Base-by-base conservation (phyloP, 2,113 vertebrate genomes). In the Pungitius pungitius region DNA sequence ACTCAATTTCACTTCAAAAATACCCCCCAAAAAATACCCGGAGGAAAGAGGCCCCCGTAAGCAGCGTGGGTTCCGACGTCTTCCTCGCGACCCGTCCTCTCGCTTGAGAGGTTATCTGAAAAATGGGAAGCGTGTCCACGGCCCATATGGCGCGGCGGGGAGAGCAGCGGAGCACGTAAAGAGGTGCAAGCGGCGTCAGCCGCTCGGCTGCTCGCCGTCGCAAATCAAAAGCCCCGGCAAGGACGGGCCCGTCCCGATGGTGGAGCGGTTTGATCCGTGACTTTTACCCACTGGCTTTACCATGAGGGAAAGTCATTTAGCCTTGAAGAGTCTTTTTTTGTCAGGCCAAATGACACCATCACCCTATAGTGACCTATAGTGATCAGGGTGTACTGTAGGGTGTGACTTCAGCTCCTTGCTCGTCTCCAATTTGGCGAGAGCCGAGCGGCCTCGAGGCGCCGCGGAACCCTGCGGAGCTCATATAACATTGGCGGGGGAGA, bases 61-160 rank as follows among this genome's bases (percentile, higher is more conserved):
- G 55, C 22, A 14, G 77, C 52, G 22, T 52, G 56, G 57, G 51
- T 58, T n/a, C n/a, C 52, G 37, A 66, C 67, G 39, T 90, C 85
- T 73, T 80, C 67, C 74, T 57, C 20, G 58, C 70, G 83, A 85
- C 82, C 87, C 82, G 84, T 92, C 85, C 85, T 91, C 89, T 89
- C 91, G 91, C 90, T 92, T 92, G 93, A 93, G 91, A 91, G 92
- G 89, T 93, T 92, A 93, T 93, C 83, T 93, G 92, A 94, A 91
- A 93, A 93, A 94, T 93, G 91, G 91, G 84, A 70, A 86, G 84
- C 68, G 75, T 69, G 87, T 92, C 93, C 78, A 62, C 33, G 26
- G 85, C 88, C 93, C 93, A 93, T 93, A 93, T 93, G 93, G 92
- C 89, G 89, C 69, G 49, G 77, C 66, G 52, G 52, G 78, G 51